A percentile compares a stretch with the other conserved stretches of the same genome.
Evolutionary conservation across 1,140 invertebrate species (phyloP).

Genomic region (Forficula auricularia): DNA sequence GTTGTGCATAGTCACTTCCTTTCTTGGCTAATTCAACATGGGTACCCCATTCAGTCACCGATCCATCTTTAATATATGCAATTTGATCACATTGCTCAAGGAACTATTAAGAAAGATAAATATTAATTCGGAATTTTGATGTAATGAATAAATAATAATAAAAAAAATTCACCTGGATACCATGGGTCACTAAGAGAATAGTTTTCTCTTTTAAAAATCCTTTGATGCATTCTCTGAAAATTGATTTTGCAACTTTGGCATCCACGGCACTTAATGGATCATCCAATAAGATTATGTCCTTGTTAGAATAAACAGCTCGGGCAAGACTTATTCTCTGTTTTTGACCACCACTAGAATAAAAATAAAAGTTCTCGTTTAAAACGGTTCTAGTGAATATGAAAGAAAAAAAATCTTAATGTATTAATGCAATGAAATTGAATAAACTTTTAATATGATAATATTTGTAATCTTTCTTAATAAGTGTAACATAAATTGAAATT

Average conservation of each 20-base stretch:
- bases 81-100: slow-evolving; percentile 30
- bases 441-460: too few relatives aligned
- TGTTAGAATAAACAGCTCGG: slow-evolving; percentile 33
- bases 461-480: too few relatives aligned
- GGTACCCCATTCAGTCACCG: slow-evolving; percentile 24
- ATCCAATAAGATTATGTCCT: slow-evolving; percentile 33
- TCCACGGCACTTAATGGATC: slow-evolving; percentile 38
- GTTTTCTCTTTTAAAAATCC: slow-evolving; percentile 27
- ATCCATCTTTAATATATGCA: slow-evolving; percentile 27
- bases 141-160: background rate
- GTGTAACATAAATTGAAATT: too few relatives aligned
- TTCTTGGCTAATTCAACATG: slow-evolving; percentile 22
- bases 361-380: too few relatives aligned
- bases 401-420: too few relatives aligned
- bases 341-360: slow-evolving; percentile 31
- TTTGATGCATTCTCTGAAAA: slow-evolving; percentile 28
- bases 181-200: slow-evolving; percentile 33
- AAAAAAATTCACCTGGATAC: slow-evolving; percentile 15
- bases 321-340: slow-evolving; percentile 39
- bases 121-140: too few relatives aligned
- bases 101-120: slow-evolving; percentile 18
- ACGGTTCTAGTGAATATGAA: too few relatives aligned
- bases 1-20: slow-evolving; percentile 22
- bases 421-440: too few relatives aligned
- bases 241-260: slow-evolving; percentile 27